Base-by-base conservation (phyloP, 2,797 vertebrate genomes). In the Arremon aurantiirostris region DNA sequence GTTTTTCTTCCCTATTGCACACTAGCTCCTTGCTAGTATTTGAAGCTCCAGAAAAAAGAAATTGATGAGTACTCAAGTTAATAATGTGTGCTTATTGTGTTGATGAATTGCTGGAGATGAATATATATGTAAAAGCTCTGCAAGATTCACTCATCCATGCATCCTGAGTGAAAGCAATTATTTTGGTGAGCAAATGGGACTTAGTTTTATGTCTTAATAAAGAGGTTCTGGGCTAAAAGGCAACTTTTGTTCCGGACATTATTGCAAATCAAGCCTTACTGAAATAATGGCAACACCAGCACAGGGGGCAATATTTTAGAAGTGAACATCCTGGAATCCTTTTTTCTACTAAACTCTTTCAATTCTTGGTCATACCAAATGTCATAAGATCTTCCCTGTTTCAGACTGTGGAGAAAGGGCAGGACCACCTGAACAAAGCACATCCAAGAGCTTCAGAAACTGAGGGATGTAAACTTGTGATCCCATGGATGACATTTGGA, bases 11-110 rank as follows among this genome's bases (percentile, higher is more conserved):
- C 53, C 41, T 90, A 22, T 71, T 93, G 75, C 77, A 84, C 70
- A 28, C 59, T 60, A 80, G 57, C 50, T 94, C 75, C 88, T 91
- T 94, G 90, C 64, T 94, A 82, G 92, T 85, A 80, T 94, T 90
- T 94, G 82, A 89, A 69, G 81, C 55, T 57, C 49, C 60, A 89
- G 71, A 65, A 80, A 94, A 95, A 88, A 84, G 80, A 84, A 86
- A n/a, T 21, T 92, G 94, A 95, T 94, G 93, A 91, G 81, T 90
- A 93, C 76, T 91, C 81, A 92, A 95, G 88, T 96, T 93, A 97
- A 93, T 94, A 96, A 89, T 91, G 83, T 18, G 21, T 92, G 86
- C 77, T 96, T 96, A 94, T 97, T 93, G 91, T 90, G 94, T 94
- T 95, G 93, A 95, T 95, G 96, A 95, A 95, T 78, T 94, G 90